Conservation (phyloP, 1,140 invertebrate species). For the Pentalonia nigronervosa region DNA sequence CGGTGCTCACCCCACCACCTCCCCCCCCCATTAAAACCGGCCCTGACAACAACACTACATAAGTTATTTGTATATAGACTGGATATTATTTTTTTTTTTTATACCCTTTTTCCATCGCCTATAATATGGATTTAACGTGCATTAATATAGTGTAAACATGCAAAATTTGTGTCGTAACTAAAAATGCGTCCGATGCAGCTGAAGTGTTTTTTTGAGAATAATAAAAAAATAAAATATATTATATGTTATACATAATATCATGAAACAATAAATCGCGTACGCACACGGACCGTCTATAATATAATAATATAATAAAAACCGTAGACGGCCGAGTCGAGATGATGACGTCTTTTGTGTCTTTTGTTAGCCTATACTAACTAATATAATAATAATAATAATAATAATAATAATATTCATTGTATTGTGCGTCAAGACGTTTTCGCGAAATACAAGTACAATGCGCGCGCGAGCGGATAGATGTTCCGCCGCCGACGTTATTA, state of each 20-base stretch:
- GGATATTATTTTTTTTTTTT: too few relatives aligned
- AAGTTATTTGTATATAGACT: too few relatives aligned
- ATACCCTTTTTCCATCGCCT: too few relatives aligned
- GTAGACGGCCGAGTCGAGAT: not conserved
- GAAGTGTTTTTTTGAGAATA: not conserved
- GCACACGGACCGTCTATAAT: not conserved
- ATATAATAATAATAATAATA: not conserved
- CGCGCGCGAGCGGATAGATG: not conserved
- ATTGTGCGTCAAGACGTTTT: not conserved
- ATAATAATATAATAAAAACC: not conserved
- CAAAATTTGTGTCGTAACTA: too few relatives aligned
- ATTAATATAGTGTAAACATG: too few relatives aligned
- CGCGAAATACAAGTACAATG: constrained; percentile 12
- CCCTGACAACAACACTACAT: too few relatives aligned
- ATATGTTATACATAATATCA: not conserved
- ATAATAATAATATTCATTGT: constrained; percentile 5
- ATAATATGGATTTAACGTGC: too few relatives aligned
- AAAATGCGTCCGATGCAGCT: too few relatives aligned
- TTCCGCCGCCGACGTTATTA: not conserved
- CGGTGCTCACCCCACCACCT: too few relatives aligned
- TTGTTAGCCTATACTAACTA: constrained; percentile 1
- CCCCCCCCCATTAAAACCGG: too few relatives aligned
- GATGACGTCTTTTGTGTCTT: constrained; percentile 6
- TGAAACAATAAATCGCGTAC: constrained; percentile 7
- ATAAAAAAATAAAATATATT: not conserved